A percentile compares a stretch with the other conserved stretches of the same genome.
Evolutionary conservation across 2,888 invertebrate species (phyloP).

Genomic region (Phyllotreta striolata): DNA sequence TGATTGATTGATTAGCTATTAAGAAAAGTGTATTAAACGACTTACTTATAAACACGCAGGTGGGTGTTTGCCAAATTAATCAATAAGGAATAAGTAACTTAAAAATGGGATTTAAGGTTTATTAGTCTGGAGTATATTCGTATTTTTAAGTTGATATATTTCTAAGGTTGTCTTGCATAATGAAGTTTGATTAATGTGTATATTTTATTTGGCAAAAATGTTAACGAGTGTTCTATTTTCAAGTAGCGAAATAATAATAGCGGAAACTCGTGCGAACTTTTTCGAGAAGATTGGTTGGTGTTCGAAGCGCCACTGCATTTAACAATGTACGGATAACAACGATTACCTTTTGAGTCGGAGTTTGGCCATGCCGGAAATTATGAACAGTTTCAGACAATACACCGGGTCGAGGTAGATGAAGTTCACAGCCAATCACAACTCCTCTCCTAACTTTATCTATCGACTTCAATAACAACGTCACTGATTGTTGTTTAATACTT

Average conservation of each 20-base stretch:
- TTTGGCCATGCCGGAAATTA: slow-evolving; percentile 50
- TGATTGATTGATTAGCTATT: not conserved
- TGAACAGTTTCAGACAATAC: slow-evolving; percentile 50
- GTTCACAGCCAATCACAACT: slow-evolving; percentile 27
- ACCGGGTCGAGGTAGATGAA: slow-evolving; percentile 40
- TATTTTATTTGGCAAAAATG: too few species aligned
- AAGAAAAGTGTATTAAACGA: too few species aligned
- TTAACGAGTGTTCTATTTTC: too few species aligned
- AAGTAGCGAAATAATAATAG: too few species aligned
- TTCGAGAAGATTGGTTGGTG: not conserved
- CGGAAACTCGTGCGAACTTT: too few species aligned
- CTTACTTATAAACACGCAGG: not conserved
- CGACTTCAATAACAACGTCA: slow-evolving; percentile 37
- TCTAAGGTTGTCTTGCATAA: too few species aligned
- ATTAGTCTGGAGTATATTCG: too few species aligned
- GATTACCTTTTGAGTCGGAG: slow-evolving; percentile 37
- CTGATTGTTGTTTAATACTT: slow-evolving; percentile 40
- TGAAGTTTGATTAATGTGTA: not conserved
- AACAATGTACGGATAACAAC: slow-evolving; percentile 29
- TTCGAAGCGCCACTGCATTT: slow-evolving; percentile 13
- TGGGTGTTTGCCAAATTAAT: not conserved
- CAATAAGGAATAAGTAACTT: too few species aligned
- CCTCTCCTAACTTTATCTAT: slow-evolving; percentile 37
- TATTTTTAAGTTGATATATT: too few species aligned
- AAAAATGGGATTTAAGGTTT: too few species aligned